These are phyloP conservation scores for Fringilla coelebs DNA, from an alignment of 2,797 vertebrate genomes.

Conservation along the genomic window DNA sequence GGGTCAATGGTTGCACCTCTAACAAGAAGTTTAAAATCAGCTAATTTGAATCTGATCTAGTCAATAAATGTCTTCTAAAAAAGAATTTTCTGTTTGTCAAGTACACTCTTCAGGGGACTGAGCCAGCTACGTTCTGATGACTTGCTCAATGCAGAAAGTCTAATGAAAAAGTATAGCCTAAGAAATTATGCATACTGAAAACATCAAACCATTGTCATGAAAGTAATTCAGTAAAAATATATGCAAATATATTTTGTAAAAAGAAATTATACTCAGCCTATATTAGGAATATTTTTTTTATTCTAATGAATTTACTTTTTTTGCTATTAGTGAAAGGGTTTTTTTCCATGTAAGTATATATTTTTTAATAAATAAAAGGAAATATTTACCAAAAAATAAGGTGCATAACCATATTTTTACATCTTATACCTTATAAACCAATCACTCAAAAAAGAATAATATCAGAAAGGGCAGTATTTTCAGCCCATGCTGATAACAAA, in stretches of 20 bases:
- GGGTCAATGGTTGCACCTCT: background rate
- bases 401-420: background rate
- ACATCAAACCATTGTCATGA: background rate
- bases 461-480: background rate
- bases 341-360: background rate
- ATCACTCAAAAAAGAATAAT: background rate
- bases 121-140: background rate
- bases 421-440: background rate
- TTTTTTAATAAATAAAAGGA: background rate
- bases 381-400: background rate
- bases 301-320: background rate
- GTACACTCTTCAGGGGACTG: background rate
- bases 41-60: background rate
- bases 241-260: background rate
- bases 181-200: background rate
- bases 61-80: background rate
- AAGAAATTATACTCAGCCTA: rapidly evolving
- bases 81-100: background rate
- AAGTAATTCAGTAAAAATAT: background rate
- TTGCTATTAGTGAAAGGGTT: background rate
- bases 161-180: background rate
- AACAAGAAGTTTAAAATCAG: background rate
- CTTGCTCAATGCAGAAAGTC: background rate
- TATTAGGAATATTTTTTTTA: background rate
- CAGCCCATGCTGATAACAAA: background rate